Evolutionary conservation across 1,140 invertebrate genomes (phyloP), one percentile per base, ranked within the genome.

Genomic region (Acromyrmex heyeri): DNA sequence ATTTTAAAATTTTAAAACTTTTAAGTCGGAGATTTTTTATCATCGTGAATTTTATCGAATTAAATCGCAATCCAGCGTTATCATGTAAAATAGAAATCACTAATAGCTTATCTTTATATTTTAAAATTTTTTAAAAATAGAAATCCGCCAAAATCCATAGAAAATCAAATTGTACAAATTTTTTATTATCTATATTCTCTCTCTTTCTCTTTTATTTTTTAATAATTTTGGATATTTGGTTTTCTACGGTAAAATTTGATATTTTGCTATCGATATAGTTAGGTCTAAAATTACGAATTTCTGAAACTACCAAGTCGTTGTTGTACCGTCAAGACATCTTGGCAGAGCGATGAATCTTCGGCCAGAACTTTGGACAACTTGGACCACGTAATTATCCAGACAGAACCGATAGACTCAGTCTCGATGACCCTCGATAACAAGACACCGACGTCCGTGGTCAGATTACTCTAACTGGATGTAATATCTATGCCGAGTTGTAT

Each of bases 391-490:
- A 83, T 83, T 83, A 83, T 83, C 79, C 69, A 61, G 27, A 24
- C 27, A 61, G 55, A 83, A 83, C 38, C 69, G 79, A 83, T 83
- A 48, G 27, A 73, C 69, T 83, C 69, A 24, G 79, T 62, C 79
- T 64, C 79, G 79, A 83, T 83, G 79, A 75, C 79, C 79, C 79
- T 75, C 79, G 79, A 83, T 83, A 83, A 83, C 69, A 69, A 83
- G 69, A 83, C 79, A 83, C 55, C 34, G 79, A 61, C 55, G 67
- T 73, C 61, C 79, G 67, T 44, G 79, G 69, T 83, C 69, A 75
- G 79, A 83, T 83, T 83, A 61, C 79, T 75, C 79, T 61, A 83
- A 83, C 79, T 75, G 55, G 27, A 73, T 61, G 69, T 83, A 83
- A 83, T 83, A 75, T 62, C 79, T n/a, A 18, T 18, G 76, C 27